phyloP scores from a whole-genome alignment of 2,113 vertebrate genomes.

The Sula dactylatra region DNA sequence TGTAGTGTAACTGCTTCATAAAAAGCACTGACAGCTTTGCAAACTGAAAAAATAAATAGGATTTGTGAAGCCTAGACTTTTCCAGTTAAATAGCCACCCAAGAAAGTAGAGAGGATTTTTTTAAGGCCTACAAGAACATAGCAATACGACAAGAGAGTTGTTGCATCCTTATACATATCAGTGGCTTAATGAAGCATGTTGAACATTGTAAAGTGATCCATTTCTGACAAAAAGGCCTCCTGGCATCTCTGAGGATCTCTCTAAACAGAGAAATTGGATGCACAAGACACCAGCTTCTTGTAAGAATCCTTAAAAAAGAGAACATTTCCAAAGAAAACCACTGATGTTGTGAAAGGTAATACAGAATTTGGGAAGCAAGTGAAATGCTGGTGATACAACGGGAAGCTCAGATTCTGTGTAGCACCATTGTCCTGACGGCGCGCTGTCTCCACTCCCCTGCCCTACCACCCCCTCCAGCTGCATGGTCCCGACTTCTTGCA shows the following conservation, averaged over 20 bases:
- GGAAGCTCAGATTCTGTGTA: accelerated
- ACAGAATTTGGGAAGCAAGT: not conserved
- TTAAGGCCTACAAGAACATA: not conserved
- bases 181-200: not conserved
- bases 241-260: not conserved
- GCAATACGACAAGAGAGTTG: not conserved
- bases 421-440: accelerated
- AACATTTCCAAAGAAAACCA: not conserved
- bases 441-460: not conserved
- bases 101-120: not conserved
- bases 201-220: accelerated
- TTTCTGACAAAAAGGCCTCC: not conserved
- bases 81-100: not conserved
- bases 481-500: not conserved
- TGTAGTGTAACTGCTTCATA: not conserved
- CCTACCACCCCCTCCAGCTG: not conserved
- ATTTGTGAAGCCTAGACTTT: not conserved
- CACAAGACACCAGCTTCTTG: not conserved
- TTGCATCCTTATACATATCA: not conserved
- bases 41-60: not conserved
- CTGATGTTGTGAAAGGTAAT: not conserved
- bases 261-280: not conserved
- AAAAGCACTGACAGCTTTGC: not conserved
- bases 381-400: not conserved
- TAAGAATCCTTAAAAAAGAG: not conserved